phyloP scores from a whole-genome alignment of 2,888 invertebrate species.

The Cosmorhoe ocellata region DNA sequence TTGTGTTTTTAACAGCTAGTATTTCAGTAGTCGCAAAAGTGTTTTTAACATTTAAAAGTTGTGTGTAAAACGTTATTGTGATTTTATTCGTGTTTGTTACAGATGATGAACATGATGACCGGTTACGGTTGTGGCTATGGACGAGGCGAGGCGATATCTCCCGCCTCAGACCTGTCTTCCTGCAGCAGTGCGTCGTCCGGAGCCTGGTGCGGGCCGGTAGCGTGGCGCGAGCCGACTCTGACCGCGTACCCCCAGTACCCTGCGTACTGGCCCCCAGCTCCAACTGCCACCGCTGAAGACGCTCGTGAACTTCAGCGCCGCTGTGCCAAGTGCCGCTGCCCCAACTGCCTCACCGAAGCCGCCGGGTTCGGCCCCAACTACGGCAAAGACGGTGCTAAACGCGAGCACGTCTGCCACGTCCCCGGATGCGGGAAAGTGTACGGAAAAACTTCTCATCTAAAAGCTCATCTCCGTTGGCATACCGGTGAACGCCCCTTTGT shows the following conservation, averaged over 20 bases:
- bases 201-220: conserved; percentile 61
- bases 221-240: conserved; percentile 63
- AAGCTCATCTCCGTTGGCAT: conserved; percentile 96
- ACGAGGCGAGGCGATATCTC: conserved; percentile 79
- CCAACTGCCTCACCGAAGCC: conserved; percentile 91
- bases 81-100: conserved; percentile 40
- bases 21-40: too few species aligned
- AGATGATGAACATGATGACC: conserved; percentile 77
- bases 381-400: conserved; percentile 89
- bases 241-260: conserved; percentile 75
- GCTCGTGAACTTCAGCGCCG: conserved; percentile 84
- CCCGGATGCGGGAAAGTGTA: conserved; percentile 94
- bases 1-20: background rate
- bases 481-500: conserved; percentile 95
- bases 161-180: conserved; percentile 69
- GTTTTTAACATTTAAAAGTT: too few species aligned
- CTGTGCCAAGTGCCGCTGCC: conserved; percentile 90
- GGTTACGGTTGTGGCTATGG: conserved; percentile 71
- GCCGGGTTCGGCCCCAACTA: conserved; percentile 88
- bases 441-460: conserved; percentile 96
- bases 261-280: conserved; percentile 74
- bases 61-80: conserved; percentile 6
- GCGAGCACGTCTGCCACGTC: conserved; percentile 92
- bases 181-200: conserved; percentile 74
- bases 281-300: conserved; percentile 65